These are phyloP conservation scores for Scaptomyza parva DNA, from an alignment of 2,888 invertebrate genomes.

Conservation along the genomic window DNA sequence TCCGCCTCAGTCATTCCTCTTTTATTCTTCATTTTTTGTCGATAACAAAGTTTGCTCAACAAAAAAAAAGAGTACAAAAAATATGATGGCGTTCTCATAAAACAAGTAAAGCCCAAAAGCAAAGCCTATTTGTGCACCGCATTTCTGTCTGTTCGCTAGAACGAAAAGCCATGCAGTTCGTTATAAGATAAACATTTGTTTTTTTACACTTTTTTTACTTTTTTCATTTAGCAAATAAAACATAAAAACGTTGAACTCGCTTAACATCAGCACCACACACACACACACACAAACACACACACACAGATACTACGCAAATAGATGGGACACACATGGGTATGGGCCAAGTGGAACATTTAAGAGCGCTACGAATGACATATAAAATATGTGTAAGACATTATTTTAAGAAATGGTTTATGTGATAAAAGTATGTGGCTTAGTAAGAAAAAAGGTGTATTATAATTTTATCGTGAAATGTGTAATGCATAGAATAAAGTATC, in stretches of 20 bases:
- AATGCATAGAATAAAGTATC: too few relatives aligned
- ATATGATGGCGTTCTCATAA: slow-evolving; percentile 61
- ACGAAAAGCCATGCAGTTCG: slow-evolving; percentile 47
- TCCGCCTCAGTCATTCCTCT: slow-evolving; percentile 6
- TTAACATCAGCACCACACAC: slow-evolving; percentile 4
- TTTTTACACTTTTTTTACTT: slow-evolving; percentile 64
- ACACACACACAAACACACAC: too few relatives aligned
- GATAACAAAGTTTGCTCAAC: slow-evolving; percentile 74
- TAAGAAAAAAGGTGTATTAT: too few relatives aligned
- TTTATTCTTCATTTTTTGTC: slow-evolving; percentile 28
- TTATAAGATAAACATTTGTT: slow-evolving; percentile 77
- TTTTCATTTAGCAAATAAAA: slow-evolving; percentile 76
- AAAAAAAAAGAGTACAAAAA: neutral
- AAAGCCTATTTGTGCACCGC: slow-evolving; percentile 74
- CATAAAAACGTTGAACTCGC: slow-evolving; percentile 75
- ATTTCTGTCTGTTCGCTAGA: slow-evolving; percentile 47
- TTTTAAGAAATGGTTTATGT: too few relatives aligned
- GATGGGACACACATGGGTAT: slow-evolving; percentile 17
- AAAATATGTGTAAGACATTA: too few relatives aligned
- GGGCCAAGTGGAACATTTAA: slow-evolving; percentile 6
- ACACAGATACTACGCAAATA: slow-evolving; percentile 21
- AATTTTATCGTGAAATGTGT: too few relatives aligned
- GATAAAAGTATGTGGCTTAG: too few relatives aligned
- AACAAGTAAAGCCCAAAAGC: slow-evolving; percentile 75
- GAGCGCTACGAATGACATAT: slow-evolving; percentile 3